Conservation (phyloP, 2,888 invertebrate species). For the Arenicola marina region DNA sequence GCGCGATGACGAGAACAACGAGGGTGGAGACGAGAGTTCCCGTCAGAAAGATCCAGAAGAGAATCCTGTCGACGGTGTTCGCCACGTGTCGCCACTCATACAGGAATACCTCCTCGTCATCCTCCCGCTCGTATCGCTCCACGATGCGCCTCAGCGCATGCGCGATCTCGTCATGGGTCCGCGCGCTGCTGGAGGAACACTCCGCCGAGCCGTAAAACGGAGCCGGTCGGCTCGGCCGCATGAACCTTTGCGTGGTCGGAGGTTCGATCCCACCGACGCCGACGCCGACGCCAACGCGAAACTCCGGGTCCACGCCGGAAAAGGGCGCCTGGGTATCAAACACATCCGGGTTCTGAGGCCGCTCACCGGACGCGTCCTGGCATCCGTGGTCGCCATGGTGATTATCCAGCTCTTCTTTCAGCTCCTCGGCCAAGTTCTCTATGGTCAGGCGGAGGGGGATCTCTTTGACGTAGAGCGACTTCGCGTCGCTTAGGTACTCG, state of each 20-base stretch:
- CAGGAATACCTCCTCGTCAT: slow-evolving; percentile 60
- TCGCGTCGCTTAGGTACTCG: slow-evolving; percentile 16
- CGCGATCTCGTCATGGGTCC: slow-evolving; percentile 62
- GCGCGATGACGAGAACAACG: slow-evolving; percentile 64
- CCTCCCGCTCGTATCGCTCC: slow-evolving; percentile 62
- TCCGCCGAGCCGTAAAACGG: neutral
- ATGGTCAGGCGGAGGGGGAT: slow-evolving; percentile 53
- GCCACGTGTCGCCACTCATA: slow-evolving; percentile 67
- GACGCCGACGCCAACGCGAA: too few relatives aligned
- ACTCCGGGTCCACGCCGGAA: neutral
- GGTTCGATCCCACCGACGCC: neutral
- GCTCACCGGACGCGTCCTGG: neutral
- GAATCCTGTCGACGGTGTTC: slow-evolving; percentile 64
- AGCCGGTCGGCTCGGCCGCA: neutral
- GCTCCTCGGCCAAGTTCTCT: slow-evolving; percentile 58
- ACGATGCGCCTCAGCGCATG: slow-evolving; percentile 62
- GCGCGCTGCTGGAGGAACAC: neutral
- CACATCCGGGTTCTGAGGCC: neutral
- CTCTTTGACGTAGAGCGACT: slow-evolving; percentile 43
- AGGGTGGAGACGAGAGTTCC: slow-evolving; percentile 64
- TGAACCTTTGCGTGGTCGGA: neutral
- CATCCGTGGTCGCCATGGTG: too few relatives aligned
- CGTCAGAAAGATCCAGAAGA: slow-evolving; percentile 66
- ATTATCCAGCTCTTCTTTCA: slow-evolving; percentile 53
- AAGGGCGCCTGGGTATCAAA: neutral